phyloP scores from a whole-genome alignment of 2,797 vertebrate species.

The Enteromius viviparus region DNA sequence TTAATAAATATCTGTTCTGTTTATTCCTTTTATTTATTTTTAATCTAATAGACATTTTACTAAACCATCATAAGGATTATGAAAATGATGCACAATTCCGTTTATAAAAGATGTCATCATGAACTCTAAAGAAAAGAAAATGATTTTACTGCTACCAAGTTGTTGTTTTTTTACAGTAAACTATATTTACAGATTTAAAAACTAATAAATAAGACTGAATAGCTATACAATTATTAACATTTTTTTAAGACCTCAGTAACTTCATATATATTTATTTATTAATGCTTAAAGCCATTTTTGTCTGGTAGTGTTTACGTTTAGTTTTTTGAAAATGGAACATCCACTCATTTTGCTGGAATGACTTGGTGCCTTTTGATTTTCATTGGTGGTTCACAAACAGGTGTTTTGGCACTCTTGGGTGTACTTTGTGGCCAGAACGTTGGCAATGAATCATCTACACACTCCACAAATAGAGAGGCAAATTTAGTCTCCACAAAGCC shows the following conservation, averaged over 20 bases:
- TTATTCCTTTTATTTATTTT: not conserved
- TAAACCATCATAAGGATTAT: not conserved
- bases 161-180: not conserved
- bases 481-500: slow-evolving; percentile 34
- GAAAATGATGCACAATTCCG: not conserved
- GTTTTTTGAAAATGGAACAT: not conserved
- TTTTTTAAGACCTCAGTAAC: not conserved
- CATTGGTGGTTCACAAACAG: not conserved
- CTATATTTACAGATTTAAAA: not conserved
- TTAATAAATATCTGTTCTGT: not conserved
- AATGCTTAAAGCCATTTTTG: not conserved
- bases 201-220: not conserved
- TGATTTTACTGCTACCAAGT: not conserved
- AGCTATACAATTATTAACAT: not conserved
- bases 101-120: not conserved
- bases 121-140: not conserved
- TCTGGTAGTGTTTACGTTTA: not conserved
- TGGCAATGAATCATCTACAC: slow-evolving; percentile 21
- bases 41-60: not conserved
- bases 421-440: not conserved
- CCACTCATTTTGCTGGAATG: not conserved
- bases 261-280: not conserved
- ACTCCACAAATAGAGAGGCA: slow-evolving; percentile 26
- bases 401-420: slow-evolving; percentile 5
- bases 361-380: not conserved